phyloP scores from a whole-genome alignment of 2,888 invertebrate genomes.

The Blomia tropicalis region DNA sequence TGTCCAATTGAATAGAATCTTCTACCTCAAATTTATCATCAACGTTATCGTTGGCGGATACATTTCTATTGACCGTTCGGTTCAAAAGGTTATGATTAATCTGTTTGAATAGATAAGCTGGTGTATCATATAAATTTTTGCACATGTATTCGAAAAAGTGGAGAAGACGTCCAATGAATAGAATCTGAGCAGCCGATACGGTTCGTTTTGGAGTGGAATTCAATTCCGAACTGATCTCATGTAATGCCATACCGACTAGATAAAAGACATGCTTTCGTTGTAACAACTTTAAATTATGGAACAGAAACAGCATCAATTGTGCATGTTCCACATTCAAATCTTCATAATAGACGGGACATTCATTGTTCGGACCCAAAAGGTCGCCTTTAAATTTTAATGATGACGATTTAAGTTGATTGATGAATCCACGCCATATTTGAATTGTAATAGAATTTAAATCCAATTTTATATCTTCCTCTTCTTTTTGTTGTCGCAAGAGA shows the following conservation, averaged over 20 bases:
- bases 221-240: constrained; percentile 28
- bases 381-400: constrained; percentile 6
- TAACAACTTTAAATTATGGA: constrained; percentile 85
- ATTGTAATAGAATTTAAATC: constrained; percentile 78
- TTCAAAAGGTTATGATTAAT: constrained; percentile 37
- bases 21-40: neutral
- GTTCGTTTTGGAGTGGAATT: constrained; percentile 36
- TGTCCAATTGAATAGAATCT: neutral
- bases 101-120: constrained; percentile 65
- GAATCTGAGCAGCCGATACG: constrained; percentile 52
- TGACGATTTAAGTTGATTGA: constrained; percentile 69
- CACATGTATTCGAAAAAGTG: constrained; percentile 81
- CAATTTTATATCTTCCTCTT: constrained; percentile 50
- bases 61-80: neutral
- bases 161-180: constrained; percentile 60
- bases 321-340: constrained; percentile 92
- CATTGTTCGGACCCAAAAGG: neutral
- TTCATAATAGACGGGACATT: constrained; percentile 29
- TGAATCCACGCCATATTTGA: constrained; percentile 74
- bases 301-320: constrained; percentile 75
- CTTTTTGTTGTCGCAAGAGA: constrained; percentile 42
- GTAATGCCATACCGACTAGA: constrained; percentile 34
- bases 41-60: constrained; percentile 37
- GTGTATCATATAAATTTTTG: constrained; percentile 85
- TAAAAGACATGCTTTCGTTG: constrained; percentile 86